These are phyloP conservation scores for Perodicticus potto DNA, from an alignment of 2,797 vertebrate genomes.

Conservation along the genomic window DNA sequence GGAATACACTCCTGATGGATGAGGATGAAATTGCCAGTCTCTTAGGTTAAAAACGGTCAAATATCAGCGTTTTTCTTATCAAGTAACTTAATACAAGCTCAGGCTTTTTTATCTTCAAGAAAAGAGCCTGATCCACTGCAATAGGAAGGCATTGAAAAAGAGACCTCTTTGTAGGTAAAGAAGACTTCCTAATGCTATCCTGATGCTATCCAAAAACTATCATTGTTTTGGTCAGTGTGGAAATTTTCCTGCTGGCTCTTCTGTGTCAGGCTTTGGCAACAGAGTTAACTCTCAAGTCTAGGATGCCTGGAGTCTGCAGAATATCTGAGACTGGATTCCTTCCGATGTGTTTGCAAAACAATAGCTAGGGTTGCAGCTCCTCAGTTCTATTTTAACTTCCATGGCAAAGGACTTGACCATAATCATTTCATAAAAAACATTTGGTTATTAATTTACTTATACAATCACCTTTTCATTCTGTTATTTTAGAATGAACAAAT, in stretches of 20 bases:
- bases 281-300: background rate
- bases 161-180: background rate
- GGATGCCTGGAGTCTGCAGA: background rate
- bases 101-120: constrained; percentile 25
- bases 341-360: background rate
- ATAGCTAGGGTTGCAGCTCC: background rate
- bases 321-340: background rate
- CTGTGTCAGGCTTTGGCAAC: background rate
- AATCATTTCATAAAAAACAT: constrained; percentile 54
- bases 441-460: constrained; percentile 9
- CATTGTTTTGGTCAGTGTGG: constrained; percentile 24
- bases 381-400: constrained; percentile 32
- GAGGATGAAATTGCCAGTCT: constrained; percentile 4
- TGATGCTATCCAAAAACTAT: constrained; percentile 5
- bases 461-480: background rate
- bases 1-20: background rate
- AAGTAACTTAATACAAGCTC: background rate
- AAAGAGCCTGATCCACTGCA: background rate
- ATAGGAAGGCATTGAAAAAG: background rate
- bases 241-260: constrained; percentile 34
- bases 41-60: background rate
- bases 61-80: constrained; percentile 26
- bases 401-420: background rate
- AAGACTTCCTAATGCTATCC: background rate
- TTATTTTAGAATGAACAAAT: constrained; percentile 29